phyloP scores from a whole-genome alignment of 1,140 invertebrate genomes.

The Pseudobourletiella spinata region DNA sequence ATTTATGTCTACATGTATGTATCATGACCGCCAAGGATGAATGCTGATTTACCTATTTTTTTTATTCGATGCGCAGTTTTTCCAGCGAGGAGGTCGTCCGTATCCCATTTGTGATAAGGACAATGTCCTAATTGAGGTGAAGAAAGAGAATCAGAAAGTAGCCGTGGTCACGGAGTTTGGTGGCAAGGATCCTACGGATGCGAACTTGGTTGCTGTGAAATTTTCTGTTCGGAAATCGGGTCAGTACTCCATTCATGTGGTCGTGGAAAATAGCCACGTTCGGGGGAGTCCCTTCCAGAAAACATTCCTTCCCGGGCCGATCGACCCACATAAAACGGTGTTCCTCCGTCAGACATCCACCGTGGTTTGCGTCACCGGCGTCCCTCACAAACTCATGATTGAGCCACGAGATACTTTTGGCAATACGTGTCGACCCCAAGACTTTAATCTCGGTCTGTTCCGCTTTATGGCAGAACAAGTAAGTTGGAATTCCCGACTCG shows the following conservation, averaged over 20 bases:
- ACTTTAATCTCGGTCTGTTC: constrained; percentile 31
- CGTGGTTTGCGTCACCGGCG: constrained; percentile 67
- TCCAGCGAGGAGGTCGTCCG: constrained; percentile 80
- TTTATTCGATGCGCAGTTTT: constrained; percentile 53
- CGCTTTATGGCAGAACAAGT: constrained; percentile 30
- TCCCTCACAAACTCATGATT: constrained; percentile 68
- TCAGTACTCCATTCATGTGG: constrained; percentile 66
- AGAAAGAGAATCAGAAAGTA: constrained; percentile 70
- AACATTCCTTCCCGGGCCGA: constrained; percentile 55
- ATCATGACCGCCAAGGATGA: too few relatives aligned
- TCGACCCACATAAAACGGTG: constrained; percentile 71
- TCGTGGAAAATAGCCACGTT: constrained; percentile 41
- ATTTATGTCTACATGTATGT: too few relatives aligned
- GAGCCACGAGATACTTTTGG: constrained; percentile 82
- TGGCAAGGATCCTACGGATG: constrained; percentile 65
- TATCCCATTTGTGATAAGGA: constrained; percentile 88
- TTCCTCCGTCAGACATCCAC: constrained; percentile 79
- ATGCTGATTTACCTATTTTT: neutral
- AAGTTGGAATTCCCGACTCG: too few relatives aligned
- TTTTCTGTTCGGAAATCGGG: constrained; percentile 85
- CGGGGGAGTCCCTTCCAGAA: constrained; percentile 54
- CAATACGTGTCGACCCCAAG: constrained; percentile 56
- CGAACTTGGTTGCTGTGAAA: constrained; percentile 75
- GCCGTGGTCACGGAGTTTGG: constrained; percentile 75
- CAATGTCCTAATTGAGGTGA: constrained; percentile 74